Conservation (phyloP, 2,113 vertebrate genomes). For the Larimichthys crocea region DNA sequence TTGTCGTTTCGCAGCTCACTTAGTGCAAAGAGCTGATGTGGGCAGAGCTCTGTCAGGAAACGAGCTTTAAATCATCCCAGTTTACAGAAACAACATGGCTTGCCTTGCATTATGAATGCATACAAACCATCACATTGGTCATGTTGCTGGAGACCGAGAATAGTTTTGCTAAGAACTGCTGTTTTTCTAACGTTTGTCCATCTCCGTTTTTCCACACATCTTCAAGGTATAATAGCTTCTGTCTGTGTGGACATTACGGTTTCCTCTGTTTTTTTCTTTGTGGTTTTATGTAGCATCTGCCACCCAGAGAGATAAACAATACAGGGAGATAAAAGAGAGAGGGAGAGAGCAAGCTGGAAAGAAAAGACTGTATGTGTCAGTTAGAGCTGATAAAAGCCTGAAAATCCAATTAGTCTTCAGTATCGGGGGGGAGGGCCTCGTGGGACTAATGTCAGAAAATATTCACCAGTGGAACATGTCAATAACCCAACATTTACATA, state of each 20-base stretch:
- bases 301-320: constrained; percentile 67
- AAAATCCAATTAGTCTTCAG: constrained; percentile 79
- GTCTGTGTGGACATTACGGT: constrained; percentile 46
- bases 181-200: constrained; percentile 33
- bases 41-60: constrained; percentile 59
- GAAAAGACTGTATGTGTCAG: constrained; percentile 70
- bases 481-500: constrained; percentile 69
- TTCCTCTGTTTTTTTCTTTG: constrained; percentile 38
- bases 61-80: constrained; percentile 42
- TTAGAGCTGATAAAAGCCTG: constrained; percentile 74
- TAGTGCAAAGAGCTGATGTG: constrained; percentile 71
- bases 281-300: constrained; percentile 59
- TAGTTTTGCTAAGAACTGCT: constrained; percentile 1
- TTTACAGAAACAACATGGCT: constrained; percentile 46
- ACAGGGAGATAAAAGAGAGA: constrained; percentile 59
- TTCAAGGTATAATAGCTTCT: constrained; percentile 23
- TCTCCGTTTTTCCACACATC: constrained; percentile 23
- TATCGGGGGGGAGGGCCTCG: constrained; percentile 55
- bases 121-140: constrained; percentile 23
- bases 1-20: constrained; percentile 58
- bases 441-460: constrained; percentile 66
- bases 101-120: constrained; percentile 43
- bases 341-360: constrained; percentile 46
- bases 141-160: constrained; percentile 27
- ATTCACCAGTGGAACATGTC: constrained; percentile 52